A percentile compares a stretch with the other conserved stretches of the same genome.
Evolutionary conservation across 1,140 invertebrate genomes (phyloP).

Genomic region (Lepidurus couesii): DNA sequence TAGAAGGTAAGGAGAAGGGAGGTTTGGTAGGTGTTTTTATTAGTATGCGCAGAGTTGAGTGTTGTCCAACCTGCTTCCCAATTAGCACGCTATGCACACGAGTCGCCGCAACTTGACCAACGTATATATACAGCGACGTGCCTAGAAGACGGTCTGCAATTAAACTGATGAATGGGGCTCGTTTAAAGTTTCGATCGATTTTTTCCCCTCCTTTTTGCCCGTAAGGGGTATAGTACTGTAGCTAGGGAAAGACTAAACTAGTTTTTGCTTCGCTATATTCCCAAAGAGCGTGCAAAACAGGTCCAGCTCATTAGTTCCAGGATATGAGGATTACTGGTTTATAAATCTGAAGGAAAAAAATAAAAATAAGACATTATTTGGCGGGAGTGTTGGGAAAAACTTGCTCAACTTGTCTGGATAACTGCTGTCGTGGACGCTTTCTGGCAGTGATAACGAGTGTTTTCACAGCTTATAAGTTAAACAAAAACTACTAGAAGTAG

Average conservation of each 20-base stretch:
- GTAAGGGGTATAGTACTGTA: too few species aligned
- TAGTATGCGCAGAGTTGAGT: background rate
- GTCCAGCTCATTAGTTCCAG: constrained; percentile 12
- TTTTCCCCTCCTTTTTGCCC: too few species aligned
- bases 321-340: background rate
- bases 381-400: too few species aligned
- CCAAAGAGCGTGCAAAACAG: background rate
- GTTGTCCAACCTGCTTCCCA: background rate
- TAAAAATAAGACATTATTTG: too few species aligned
- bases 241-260: background rate
- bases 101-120: background rate
- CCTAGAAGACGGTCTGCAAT: background rate
- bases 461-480: too few species aligned
- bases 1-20: background rate
- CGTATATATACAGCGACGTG: background rate
- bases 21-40: background rate
- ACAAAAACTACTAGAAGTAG: too few species aligned
- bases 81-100: background rate
- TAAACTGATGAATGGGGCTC: constrained; percentile 1
- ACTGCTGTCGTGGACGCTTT: too few species aligned
- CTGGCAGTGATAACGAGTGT: too few species aligned
- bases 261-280: background rate
- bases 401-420: too few species aligned
- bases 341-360: background rate
- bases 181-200: background rate